Conservation (phyloP, 1,140 invertebrate species). For the Bilobella aurantiaca region DNA sequence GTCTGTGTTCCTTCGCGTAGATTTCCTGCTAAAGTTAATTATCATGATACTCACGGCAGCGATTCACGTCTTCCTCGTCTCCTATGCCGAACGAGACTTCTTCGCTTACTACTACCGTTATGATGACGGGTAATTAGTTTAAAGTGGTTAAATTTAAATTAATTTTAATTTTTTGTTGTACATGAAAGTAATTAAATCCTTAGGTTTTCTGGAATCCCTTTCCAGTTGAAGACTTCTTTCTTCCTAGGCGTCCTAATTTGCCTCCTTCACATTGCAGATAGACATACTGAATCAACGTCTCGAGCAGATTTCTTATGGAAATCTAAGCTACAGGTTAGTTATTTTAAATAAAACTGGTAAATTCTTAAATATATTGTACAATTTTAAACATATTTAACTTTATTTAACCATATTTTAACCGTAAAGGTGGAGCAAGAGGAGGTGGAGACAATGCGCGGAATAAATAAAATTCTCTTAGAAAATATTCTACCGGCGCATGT, state of each 20-base stretch:
- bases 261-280: constrained; percentile 64
- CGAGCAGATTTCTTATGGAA: constrained; percentile 86
- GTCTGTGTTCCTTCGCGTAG: constrained; percentile 70
- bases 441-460: constrained; percentile 86
- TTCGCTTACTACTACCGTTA: constrained; percentile 51
- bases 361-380: too few species aligned
- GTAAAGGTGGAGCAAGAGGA: constrained; percentile 87
- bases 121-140: constrained; percentile 48
- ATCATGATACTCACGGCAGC: constrained; percentile 60
- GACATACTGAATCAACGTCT: constrained; percentile 75
- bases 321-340: constrained; percentile 54
- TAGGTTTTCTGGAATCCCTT: constrained; percentile 55
- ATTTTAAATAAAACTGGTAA: background rate
- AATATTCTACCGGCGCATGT: constrained; percentile 95
- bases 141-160: too few species aligned
- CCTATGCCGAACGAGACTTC: constrained; percentile 45
- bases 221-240: constrained; percentile 51
- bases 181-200: too few species aligned
- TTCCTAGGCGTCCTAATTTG: constrained; percentile 50
- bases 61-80: constrained; percentile 53
- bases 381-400: too few species aligned
- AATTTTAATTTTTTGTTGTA: too few species aligned
- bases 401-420: too few species aligned
- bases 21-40: constrained; percentile 67
- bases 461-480: constrained; percentile 85